Evolutionary conservation across 2,797 vertebrate genomes (phyloP), one percentile per base, ranked within the genome.

Genomic region (Aeoliscus strigatus): DNA sequence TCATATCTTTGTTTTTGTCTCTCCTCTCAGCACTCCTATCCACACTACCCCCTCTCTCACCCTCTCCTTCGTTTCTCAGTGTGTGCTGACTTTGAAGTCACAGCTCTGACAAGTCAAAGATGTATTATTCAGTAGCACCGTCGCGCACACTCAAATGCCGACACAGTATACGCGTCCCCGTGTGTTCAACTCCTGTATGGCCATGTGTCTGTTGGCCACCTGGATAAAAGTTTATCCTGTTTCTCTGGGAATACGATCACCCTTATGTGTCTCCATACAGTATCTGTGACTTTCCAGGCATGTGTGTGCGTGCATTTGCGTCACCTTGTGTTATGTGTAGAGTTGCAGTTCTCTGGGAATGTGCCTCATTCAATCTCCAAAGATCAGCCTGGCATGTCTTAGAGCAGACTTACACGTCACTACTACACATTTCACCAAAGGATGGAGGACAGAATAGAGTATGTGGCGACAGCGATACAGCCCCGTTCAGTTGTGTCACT

Each of bases 41-140:
- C 65, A 39, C 50, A 36, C 54, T 50, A 40, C 46, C 35, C 55
- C 61, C 41, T 37, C 41, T 48, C 49, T 60, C 38, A 41, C 50
- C 28, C 45, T 51, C 43, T 65, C 45, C 48, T 57, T 46, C 52
- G 34, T 76, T 46, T 69, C 73, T 79, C 82, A 78, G 79, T 43
- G 0, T 49, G 81, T 62, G 66, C 46, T 70, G 67, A 77, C 69
- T 85, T 87, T 84, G 85, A 73, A 81, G 73, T 86, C 62, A 30
- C 15, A 28, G 9, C 64, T 85, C 75, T 13, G 51, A 77, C 68
- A 66, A 33, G 50, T 81, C 74, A 81, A 85, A 88, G 86, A 88
- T 89, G 86, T 88, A 89, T 89, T 86, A 89, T 90, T 87, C 83
- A 89, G 73, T 29, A 79, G 73, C 63, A 53, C 77, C 38, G 56